phyloP scores from a whole-genome alignment of 2,797 vertebrate genomes.

The Acrossocheilus wenchowensis region DNA sequence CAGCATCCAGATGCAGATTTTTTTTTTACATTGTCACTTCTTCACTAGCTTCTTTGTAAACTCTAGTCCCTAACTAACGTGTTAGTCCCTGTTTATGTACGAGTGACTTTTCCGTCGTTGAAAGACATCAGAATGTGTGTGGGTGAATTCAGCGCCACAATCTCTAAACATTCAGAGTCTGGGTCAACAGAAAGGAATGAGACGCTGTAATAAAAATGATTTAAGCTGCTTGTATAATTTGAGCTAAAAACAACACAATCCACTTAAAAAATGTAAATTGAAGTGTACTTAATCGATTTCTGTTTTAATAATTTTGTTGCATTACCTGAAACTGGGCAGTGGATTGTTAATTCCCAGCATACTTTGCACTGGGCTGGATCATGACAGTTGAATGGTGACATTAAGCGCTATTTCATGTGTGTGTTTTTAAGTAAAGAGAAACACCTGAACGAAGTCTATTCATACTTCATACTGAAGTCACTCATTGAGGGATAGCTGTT shows the following conservation, averaged over 20 bases:
- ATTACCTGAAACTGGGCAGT: background rate
- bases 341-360: background rate
- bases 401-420: background rate
- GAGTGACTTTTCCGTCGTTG: slow-evolving; percentile 60
- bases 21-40: background rate
- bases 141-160: slow-evolving; percentile 46
- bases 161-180: slow-evolving; percentile 61
- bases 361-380: background rate
- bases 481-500: too few species aligned
- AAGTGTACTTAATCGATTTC: background rate
- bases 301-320: background rate
- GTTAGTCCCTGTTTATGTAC: slow-evolving; percentile 31
- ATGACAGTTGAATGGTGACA: background rate
- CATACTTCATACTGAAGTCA: too few species aligned
- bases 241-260: background rate
- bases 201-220: background rate
- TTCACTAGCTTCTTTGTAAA: background rate
- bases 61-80: background rate
- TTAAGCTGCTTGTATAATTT: background rate
- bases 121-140: slow-evolving; percentile 48
- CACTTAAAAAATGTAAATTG: background rate
- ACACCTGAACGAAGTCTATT: background rate
- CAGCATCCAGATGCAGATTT: background rate
- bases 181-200: slow-evolving; percentile 46
- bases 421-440: background rate